phyloP scores from a whole-genome alignment of 2,888 invertebrate genomes.

The Cremastinae sp. region DNA sequence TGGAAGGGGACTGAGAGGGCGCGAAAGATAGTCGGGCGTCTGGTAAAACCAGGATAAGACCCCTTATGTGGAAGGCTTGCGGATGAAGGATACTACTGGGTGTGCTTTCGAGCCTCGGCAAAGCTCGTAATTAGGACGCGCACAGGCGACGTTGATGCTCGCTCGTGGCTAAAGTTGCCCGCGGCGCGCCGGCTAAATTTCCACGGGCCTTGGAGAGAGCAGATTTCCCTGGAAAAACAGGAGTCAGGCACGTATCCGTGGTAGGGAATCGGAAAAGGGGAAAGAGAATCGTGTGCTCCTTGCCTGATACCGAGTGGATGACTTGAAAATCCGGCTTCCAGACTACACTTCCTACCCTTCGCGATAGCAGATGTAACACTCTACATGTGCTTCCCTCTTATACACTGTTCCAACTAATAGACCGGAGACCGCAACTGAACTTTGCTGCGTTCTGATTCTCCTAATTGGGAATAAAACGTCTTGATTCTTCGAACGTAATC shows the following conservation, averaged over 20 bases:
- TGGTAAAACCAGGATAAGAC: constrained; percentile 60
- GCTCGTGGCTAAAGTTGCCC: constrained; percentile 43
- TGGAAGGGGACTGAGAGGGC: constrained; percentile 8
- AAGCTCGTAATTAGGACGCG: constrained; percentile 60
- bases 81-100: constrained; percentile 38
- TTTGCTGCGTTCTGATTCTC: neutral
- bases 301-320: constrained; percentile 57
- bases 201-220: constrained; percentile 49
- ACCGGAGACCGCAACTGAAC: constrained; percentile 1
- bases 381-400: constrained; percentile 39
- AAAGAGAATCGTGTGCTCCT: constrained; percentile 41
- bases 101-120: constrained; percentile 32
- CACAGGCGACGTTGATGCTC: constrained; percentile 31
- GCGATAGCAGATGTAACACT: no score
- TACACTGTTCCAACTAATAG: constrained; percentile 57
- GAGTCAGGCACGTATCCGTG: constrained; percentile 14
- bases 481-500: no score
- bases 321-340: constrained; percentile 55
- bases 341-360: constrained; percentile 6
- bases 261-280: constrained; percentile 8
- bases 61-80: constrained; percentile 44
- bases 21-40: constrained; percentile 45
- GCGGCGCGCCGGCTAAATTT: constrained; percentile 49
- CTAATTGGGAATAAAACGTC: no score
- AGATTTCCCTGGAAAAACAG: constrained; percentile 51